Evolutionary conservation across 2,113 vertebrate species (phyloP).

Genomic region (Vicugna pacos): DNA sequence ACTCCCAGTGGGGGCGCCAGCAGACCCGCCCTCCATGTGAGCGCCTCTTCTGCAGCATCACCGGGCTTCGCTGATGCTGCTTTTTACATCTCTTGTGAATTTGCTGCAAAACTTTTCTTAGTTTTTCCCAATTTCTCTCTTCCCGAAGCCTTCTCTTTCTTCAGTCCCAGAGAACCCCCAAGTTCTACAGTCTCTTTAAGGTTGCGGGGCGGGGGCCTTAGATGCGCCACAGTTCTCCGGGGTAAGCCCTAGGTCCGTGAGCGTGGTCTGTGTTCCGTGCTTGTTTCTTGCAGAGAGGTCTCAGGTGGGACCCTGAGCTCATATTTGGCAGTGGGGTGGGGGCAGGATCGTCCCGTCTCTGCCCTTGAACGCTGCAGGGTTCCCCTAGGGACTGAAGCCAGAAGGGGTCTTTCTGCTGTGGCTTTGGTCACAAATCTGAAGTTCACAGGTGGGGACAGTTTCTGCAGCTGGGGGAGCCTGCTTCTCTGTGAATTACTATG

Average conservation of each 20-base stretch:
- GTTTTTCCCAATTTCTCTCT: no score
- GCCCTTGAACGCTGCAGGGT: no score
- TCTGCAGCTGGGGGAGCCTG: neutral
- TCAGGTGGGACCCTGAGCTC: neutral
- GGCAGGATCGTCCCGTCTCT: neutral
- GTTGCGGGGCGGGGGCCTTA: rapidly evolving
- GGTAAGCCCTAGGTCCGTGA: rapidly evolving
- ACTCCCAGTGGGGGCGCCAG: no score
- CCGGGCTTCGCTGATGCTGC: neutral
- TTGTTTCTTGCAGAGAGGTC: no score
- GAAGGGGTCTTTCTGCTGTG: neutral
- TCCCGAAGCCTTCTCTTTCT: neutral
- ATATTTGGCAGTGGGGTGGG: neutral
- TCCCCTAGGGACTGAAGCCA: neutral
- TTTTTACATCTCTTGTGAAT: neutral
- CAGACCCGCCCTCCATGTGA: neutral
- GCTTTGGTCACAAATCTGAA: neutral
- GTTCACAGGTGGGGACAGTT: neutral
- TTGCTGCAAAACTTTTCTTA: no score
- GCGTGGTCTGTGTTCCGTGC: rapidly evolving
- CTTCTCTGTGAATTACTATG: neutral
- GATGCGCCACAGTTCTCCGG: neutral
- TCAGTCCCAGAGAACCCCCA: neutral
- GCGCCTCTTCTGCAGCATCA: neutral
- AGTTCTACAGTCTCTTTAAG: neutral